These are phyloP conservation scores for Rhodophaea formosa DNA, from an alignment of 2,888 invertebrate species.

Conservation along the genomic window DNA sequence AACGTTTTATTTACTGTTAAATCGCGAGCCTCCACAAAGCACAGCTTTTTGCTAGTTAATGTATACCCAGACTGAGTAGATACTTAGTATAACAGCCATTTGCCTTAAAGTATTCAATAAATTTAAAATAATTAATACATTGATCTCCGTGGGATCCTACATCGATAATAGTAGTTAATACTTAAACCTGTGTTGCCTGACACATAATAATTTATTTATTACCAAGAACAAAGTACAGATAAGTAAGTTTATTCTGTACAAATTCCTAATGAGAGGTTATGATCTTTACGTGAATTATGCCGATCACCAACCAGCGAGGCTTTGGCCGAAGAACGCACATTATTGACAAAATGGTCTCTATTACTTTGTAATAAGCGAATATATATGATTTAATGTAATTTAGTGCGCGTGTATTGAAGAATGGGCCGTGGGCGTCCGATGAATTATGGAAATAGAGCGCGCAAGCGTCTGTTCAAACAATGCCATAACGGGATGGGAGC, in stretches of 20 bases:
- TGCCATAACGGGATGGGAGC: slow-evolving; percentile 64
- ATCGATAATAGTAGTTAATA: too few relatives aligned
- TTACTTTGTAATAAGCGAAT: slow-evolving; percentile 38
- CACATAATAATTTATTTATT: slow-evolving; percentile 1
- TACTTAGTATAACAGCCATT: too few relatives aligned
- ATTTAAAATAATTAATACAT: too few relatives aligned
- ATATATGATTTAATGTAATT: slow-evolving; percentile 29
- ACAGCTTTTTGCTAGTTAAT: too few relatives aligned
- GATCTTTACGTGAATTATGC: slow-evolving; percentile 39
- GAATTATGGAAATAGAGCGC: slow-evolving; percentile 74
- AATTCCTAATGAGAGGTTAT: slow-evolving; percentile 30
- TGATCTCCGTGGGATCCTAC: too few relatives aligned
- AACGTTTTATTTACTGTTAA: too few relatives aligned
- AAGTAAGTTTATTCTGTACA: background rate
- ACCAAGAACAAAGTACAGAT: slow-evolving; percentile 20
- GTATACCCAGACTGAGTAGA: too few relatives aligned
- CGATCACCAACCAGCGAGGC: slow-evolving; percentile 42
- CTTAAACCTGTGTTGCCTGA: too few relatives aligned
- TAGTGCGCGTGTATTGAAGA: slow-evolving; percentile 47
- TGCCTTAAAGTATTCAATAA: too few relatives aligned
- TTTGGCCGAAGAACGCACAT: slow-evolving; percentile 27
- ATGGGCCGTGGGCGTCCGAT: slow-evolving; percentile 61
- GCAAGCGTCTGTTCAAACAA: slow-evolving; percentile 60
- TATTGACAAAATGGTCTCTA: slow-evolving; percentile 50
- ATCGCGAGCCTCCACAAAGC: too few relatives aligned